phyloP scores from a whole-genome alignment of 2,888 invertebrate species.

The Aleiodes testaceus region DNA sequence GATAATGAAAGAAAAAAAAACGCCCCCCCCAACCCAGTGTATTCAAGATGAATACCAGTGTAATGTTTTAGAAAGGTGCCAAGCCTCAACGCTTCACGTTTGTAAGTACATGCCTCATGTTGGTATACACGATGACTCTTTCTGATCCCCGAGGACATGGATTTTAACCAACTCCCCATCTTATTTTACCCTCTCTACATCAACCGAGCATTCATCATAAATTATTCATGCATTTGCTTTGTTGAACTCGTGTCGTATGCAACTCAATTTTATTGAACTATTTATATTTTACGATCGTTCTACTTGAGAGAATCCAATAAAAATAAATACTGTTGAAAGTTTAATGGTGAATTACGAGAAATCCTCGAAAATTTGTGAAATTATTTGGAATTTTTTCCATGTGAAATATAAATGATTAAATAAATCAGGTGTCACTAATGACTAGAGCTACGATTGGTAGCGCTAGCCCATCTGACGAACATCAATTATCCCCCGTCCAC shows the following conservation, averaged over 20 bases:
- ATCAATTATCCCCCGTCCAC: slow-evolving; percentile 55
- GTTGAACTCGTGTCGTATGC: slow-evolving; percentile 35
- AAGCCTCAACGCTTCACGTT: slow-evolving; percentile 6
- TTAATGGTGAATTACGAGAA: no score
- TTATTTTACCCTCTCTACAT: slow-evolving; percentile 13
- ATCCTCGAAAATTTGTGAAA: no score
- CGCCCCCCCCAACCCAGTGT: not conserved
- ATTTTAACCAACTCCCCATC: slow-evolving; percentile 17
- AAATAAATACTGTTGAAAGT: not conserved
- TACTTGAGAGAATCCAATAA: not conserved
- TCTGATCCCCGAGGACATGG: slow-evolving; percentile 25
- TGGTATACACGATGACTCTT: slow-evolving; percentile 22
- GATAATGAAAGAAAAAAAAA: no score
- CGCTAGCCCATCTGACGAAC: slow-evolving; percentile 50
- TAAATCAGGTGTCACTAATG: slow-evolving; percentile 46
- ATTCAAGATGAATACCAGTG: not conserved
- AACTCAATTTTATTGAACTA: slow-evolving; percentile 33
- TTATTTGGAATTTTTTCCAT: no score
- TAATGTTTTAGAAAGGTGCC: slow-evolving; percentile 20
- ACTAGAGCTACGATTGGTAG: slow-evolving; percentile 25
- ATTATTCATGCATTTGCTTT: slow-evolving; percentile 42
- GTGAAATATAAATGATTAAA: not conserved
- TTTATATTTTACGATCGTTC: not conserved
- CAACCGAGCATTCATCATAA: slow-evolving; percentile 20
- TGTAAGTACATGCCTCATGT: slow-evolving; percentile 18